Evolutionary conservation across 2,888 invertebrate genomes (phyloP).

Genomic region (Scaptodrosophila latifasciaeformis): DNA sequence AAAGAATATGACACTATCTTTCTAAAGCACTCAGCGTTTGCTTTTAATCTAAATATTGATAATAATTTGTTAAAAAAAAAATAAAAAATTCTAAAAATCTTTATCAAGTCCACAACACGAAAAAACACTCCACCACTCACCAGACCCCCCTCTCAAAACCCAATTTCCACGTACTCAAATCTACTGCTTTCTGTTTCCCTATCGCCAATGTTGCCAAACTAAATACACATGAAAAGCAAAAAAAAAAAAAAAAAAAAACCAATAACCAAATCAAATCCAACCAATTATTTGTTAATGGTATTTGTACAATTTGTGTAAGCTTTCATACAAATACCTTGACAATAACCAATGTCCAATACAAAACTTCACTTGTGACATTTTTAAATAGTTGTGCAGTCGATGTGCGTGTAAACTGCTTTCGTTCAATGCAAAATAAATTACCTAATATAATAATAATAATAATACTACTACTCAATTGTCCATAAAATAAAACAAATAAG

Average conservation of each 20-base stretch:
- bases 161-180: conserved; percentile 3
- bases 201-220: conserved; percentile 36
- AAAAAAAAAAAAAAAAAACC: conserved; percentile 25
- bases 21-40: too few relatives aligned
- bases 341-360: conserved; percentile 22
- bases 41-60: background rate
- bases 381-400: conserved; percentile 59
- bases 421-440: conserved; percentile 24
- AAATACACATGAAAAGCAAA: conserved; percentile 16
- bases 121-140: conserved; percentile 35
- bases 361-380: conserved; percentile 49
- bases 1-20: too few relatives aligned
- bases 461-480: conserved; percentile 15
- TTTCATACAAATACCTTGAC: conserved; percentile 7
- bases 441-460: conserved; percentile 19
- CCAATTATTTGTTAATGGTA: conserved; percentile 17
- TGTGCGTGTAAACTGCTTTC: conserved; percentile 62
- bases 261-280: too few relatives aligned
- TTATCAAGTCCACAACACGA: conserved; percentile 34
- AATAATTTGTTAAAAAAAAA: background rate
- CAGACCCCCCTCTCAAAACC: conserved; percentile 22
- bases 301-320: conserved; percentile 37
- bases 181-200: conserved; percentile 54
- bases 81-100: conserved; percentile 19
- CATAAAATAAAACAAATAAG: conserved; percentile 17